phyloP scores from a whole-genome alignment of 2,888 invertebrate species.

The Cephus pulcher region DNA sequence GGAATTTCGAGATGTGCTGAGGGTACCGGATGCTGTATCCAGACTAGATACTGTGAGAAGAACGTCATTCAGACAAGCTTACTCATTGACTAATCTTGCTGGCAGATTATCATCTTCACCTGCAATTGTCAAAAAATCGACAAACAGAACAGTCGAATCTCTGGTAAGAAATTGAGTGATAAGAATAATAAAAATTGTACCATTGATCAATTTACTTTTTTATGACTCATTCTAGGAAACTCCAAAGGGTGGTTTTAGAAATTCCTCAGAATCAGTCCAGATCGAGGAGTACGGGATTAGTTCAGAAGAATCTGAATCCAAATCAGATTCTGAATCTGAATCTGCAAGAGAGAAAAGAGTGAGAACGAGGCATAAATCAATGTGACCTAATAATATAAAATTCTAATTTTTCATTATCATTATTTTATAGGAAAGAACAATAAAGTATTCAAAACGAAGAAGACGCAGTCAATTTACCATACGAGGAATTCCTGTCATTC shows the following conservation, averaged over 20 bases:
- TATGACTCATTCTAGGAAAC: conserved; percentile 48
- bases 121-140: conserved; percentile 40
- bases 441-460: conserved; percentile 16
- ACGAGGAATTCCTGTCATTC: conserved; percentile 47
- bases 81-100: conserved; percentile 59
- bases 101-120: conserved; percentile 56
- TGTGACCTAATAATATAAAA: conserved; percentile 36
- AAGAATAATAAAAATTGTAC: neutral
- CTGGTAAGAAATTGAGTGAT: conserved; percentile 38
- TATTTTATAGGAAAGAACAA: conserved; percentile 16
- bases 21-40: conserved; percentile 68
- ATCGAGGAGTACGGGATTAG: conserved; percentile 59
- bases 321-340: conserved; percentile 53
- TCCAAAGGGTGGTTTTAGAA: conserved; percentile 50
- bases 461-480: conserved; percentile 26
- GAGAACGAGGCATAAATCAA: conserved; percentile 55
- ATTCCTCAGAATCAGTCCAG: conserved; percentile 61
- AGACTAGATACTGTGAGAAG: conserved; percentile 58
- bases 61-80: conserved; percentile 61
- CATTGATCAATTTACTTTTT: neutral
- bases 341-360: conserved; percentile 53
- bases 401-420: conserved; percentile 13
- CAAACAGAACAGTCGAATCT: conserved; percentile 42
- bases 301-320: conserved; percentile 56
- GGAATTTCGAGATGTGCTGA: conserved; percentile 76